Evolutionary conservation across 2,113 vertebrate genomes (phyloP), one percentile per base, ranked within the genome.

Genomic region (Brevimyrus niger): DNA sequence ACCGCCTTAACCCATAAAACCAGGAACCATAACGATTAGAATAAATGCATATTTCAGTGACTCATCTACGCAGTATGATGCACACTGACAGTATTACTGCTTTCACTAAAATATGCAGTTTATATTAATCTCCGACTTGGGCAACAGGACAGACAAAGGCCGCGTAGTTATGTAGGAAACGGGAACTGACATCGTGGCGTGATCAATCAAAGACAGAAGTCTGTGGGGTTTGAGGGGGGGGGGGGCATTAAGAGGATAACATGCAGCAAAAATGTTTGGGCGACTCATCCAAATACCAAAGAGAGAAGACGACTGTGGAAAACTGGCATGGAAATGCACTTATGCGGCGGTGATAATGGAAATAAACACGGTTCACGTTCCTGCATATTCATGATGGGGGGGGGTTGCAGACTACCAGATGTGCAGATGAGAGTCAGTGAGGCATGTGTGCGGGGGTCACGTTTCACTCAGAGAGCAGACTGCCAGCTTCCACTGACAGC

Each of bases 271-370:
- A 88, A 89, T 50, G 55, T 61, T 80, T 76, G 27, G 91, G 55
- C 84, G 87, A 91, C 44, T n/a, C 87, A 84, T 35, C 93, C 93
- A 92, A 93, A 93, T 89, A 92, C 87, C 51, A 58, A 90, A 92
- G 65, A 94, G 92, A 88, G 61, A 93, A 94, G 93, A 89, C 91
- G 91, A 92, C 86, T 87, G 89, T 94, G 93, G 94, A 94, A 87
- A 95, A 93, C 90, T 93, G 93, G 92, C 91, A 53, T 87, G 87
- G 91, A 90, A 84, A 35, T 38, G 89, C 91, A 92, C 92, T 92
- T 93, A 90, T 89, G 90, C 84, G 73, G 90, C 91, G 88, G 42
- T 89, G 90, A 91, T 82, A 87, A n/a, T 38, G 73, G 82, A 73
- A 73, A 90, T 88, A 91, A 91, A 88, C 46, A 89, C 8, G 51